Percentiles rank a stretch among this genome's conserved stretches.
Evolutionary conservation across 2,888 invertebrate species (phyloP).

Genomic region (Calliscelio sp.): DNA sequence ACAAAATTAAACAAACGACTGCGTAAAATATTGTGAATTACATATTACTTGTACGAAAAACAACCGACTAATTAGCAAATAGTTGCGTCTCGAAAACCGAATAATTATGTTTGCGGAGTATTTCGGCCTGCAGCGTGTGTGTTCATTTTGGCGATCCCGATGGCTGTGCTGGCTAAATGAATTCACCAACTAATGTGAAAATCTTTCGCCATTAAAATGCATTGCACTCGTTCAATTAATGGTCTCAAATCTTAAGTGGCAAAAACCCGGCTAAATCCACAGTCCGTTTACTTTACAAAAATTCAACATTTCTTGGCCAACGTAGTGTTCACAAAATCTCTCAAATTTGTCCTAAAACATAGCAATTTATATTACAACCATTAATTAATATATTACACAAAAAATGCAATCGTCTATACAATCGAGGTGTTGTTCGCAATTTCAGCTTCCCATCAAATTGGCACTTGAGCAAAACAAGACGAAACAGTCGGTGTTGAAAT

Average conservation of each 20-base stretch:
- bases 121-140: constrained; percentile 6
- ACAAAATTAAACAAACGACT: background rate
- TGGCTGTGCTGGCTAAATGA: background rate
- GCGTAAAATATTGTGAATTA: constrained; percentile 11
- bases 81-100: constrained; percentile 70
- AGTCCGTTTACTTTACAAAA: constrained; percentile 8
- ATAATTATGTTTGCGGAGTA: constrained; percentile 77
- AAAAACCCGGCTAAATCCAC: constrained; percentile 9
- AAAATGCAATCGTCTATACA: too few relatives aligned
- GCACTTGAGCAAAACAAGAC: too few relatives aligned
- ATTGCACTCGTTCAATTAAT: constrained; percentile 32
- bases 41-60: constrained; percentile 70
- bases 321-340: too few relatives aligned
- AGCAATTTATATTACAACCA: too few relatives aligned
- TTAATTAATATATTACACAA: too few relatives aligned
- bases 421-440: too few relatives aligned
- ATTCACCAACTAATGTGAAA: constrained; percentile 3
- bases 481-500: too few relatives aligned
- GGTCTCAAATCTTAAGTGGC: constrained; percentile 9
- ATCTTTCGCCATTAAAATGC: constrained; percentile 37
- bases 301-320: too few relatives aligned
- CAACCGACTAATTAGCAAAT: constrained; percentile 79
- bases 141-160: background rate
- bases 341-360: too few relatives aligned
- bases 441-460: too few relatives aligned